Percentiles rank a stretch among this genome's conserved stretches.
These are phyloP conservation scores for Rhinella marina DNA, from an alignment of 2,797 vertebrate genomes.

Conservation along the genomic window DNA sequence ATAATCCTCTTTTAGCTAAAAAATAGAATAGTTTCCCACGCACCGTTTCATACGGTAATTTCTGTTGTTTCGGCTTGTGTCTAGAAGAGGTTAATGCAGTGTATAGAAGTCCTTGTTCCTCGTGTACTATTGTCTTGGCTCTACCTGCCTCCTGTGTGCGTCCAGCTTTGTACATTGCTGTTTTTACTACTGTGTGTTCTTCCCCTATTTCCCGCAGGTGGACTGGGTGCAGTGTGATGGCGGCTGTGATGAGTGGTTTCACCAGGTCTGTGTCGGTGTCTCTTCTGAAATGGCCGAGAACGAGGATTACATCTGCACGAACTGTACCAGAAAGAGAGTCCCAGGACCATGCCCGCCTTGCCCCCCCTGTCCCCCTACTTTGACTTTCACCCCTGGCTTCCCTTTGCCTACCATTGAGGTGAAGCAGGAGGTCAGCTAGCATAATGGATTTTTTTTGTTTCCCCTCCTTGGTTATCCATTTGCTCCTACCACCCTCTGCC, in stretches of 20 bases:
- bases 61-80: too few species aligned
- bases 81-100: too few species aligned
- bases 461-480: neutral
- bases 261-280: slow-evolving; percentile 97
- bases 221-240: slow-evolving; percentile 99
- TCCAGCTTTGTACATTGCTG: neutral
- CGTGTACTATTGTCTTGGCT: too few species aligned
- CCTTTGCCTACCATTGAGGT: slow-evolving; percentile 79
- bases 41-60: too few species aligned
- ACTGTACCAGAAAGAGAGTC: slow-evolving; percentile 86
- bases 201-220: slow-evolving; percentile 81
- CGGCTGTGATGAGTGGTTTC: slow-evolving; percentile 99
- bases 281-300: slow-evolving; percentile 98
- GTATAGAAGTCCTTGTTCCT: too few species aligned
- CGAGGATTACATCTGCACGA: slow-evolving; percentile 96
- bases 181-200: neutral
- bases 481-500: slow-evolving; percentile 32
- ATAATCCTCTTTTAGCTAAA: slow-evolving; percentile 41
- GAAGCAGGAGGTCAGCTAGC: slow-evolving; percentile 91
- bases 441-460: slow-evolving; percentile 35
- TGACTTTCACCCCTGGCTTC: slow-evolving; percentile 53
- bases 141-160: too few species aligned
- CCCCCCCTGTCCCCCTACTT: slow-evolving; percentile 76
- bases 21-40: neutral
- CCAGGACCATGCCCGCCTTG: slow-evolving; percentile 79